Percentiles rank a stretch among this genome's conserved stretches.
phyloP scores from a whole-genome alignment of 64 coral and sea anemone genomes.

The Exaiptasia diaphana region DNA sequence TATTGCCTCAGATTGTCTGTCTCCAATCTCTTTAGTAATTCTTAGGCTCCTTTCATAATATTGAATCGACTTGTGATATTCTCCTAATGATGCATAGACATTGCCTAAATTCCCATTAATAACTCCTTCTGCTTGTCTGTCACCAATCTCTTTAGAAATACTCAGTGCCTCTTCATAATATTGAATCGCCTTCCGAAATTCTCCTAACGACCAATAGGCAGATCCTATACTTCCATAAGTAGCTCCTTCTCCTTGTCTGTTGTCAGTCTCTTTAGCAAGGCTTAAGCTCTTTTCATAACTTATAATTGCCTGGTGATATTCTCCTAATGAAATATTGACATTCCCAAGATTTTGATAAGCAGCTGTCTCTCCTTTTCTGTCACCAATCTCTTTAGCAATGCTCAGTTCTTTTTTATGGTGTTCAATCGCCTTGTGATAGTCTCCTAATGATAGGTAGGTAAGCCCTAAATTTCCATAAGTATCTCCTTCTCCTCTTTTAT shows the following conservation, averaged over 20 bases:
- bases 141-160: not conserved
- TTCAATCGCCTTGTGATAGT: not conserved
- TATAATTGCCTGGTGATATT: not conserved
- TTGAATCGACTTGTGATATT: constrained; percentile 17
- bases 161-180: not conserved
- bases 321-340: not conserved
- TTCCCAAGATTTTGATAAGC: not conserved
- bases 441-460: not conserved
- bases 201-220: not conserved
- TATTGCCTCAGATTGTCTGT: too few relatives aligned
- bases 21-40: constrained; percentile 1
- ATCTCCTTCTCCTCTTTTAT: not conserved
- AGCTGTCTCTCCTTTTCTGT: not conserved
- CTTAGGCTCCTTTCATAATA: constrained; percentile 7
- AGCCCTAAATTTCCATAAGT: not conserved
- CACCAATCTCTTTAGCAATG: not conserved
- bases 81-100: constrained; percentile 3
- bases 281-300: not conserved
- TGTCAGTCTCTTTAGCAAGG: not conserved
- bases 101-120: too few relatives aligned
- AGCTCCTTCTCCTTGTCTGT: constrained; percentile 1
- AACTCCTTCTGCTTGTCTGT: constrained; percentile 19
- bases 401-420: not conserved
- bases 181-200: not conserved
- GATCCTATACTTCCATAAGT: constrained; percentile 1